Evolutionary conservation across 2,888 invertebrate species (phyloP).

Genomic region (Ernsta delagoae): DNA sequence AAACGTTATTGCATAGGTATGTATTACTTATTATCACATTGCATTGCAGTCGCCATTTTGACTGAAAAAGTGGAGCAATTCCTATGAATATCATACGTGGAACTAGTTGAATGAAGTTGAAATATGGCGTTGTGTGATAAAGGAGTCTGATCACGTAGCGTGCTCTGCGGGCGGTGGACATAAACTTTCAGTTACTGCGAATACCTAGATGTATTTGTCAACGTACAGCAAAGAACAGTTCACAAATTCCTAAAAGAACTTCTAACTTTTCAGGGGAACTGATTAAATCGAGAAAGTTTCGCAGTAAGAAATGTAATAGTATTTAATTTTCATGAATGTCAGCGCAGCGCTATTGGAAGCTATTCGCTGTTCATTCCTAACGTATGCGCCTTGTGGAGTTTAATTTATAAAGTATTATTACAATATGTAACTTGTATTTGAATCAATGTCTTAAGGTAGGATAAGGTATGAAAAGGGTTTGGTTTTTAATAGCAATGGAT

Average conservation of each 20-base stretch:
- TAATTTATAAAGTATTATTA: too few species aligned
- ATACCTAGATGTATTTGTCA: conserved; percentile 19
- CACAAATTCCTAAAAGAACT: conserved; percentile 14
- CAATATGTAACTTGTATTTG: too few species aligned
- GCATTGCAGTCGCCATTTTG: neutral
- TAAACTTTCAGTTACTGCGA: conserved; percentile 20
- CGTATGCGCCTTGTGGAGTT: too few species aligned
- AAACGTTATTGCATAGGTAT: too few species aligned
- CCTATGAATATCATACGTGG: neutral
- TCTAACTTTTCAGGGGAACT: conserved; percentile 12
- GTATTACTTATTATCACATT: too few species aligned
- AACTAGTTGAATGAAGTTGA: conserved; percentile 18
- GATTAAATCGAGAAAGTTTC: conserved; percentile 10
- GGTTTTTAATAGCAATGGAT: too few species aligned
- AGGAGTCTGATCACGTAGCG: conserved; percentile 16
- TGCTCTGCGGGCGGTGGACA: conserved; percentile 15
- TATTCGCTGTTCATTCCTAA: conserved; percentile 3
- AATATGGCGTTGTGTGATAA: conserved; percentile 13
- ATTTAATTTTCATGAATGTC: conserved; percentile 15
- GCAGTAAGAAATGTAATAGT: conserved; percentile 7
- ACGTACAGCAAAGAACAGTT: conserved; percentile 23
- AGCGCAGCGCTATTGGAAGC: conserved; percentile 13
- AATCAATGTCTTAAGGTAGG: too few species aligned
- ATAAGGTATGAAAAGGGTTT: too few species aligned
- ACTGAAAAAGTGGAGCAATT: neutral